Evolutionary conservation across 2,888 invertebrate species (phyloP), one percentile per base, ranked within the genome.

Genomic region (Teleiodes luculella): DNA sequence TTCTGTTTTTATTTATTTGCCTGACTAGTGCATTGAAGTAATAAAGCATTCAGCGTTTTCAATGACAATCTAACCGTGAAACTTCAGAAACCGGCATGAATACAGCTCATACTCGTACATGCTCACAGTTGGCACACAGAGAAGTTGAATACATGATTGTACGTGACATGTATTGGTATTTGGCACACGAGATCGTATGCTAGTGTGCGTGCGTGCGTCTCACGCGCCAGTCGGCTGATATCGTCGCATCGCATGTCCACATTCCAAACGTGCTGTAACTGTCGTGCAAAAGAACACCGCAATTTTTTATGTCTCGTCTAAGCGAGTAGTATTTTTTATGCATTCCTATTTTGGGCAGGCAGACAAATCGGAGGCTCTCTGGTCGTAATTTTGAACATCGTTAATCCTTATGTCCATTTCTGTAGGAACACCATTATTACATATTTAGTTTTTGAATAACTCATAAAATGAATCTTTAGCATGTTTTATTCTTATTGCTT

Each of bases 151-250:
- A 30, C 16, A 3, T 14, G 14, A 46, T 31, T n/a, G n/a, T n/a
- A 28, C 11, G 14, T 33, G 47, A 18, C 47, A 47, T 18, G 33
- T 33, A 65, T 70, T 67, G 72, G 67, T 72, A 73, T 70, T 76
- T 75, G 73, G 76, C 79, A 76, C 75, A 76, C 78, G 74, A 56
- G 57, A 30, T 16, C 14, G 13, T 5, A 6, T 11, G 41, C 30
- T 50, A 6, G 28, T 47, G 35, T 20, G 20, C 24, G 63, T 54
- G 65, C 52, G 55, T 54, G 50, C 47, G 72, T 60, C 73, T 72
- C 84, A 83, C 85, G 86, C 77, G 76, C 66, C 68, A 67, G 57
- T 65, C 76, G 78, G 76, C 73, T 86, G 86, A 84, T 41, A 16
- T 16, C 37, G 24, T 70, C 67, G 28, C 43, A 20, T 84, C 80